Evolutionary conservation across 2,888 invertebrate genomes (phyloP).

Genomic region (Microplitis manilae): DNA sequence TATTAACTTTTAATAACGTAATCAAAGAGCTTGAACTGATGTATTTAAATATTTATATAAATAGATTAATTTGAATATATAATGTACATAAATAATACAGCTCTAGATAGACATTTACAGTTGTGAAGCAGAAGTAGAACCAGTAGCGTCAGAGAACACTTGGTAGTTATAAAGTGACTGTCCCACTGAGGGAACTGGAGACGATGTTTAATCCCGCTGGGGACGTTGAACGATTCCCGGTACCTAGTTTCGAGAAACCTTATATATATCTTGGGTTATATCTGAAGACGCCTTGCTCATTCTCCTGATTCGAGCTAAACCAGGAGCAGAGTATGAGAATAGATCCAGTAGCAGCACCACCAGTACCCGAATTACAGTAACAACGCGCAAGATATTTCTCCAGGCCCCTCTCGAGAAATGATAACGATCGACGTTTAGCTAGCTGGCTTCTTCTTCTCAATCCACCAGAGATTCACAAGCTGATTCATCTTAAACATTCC

Average conservation of each 20-base stretch:
- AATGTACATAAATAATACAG: constrained; percentile 12
- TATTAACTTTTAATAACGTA: background rate
- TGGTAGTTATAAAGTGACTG: constrained; percentile 37
- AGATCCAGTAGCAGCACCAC: background rate
- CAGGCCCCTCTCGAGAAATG: constrained; percentile 26
- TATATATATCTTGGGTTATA: constrained; percentile 14
- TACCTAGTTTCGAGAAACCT: constrained; percentile 12
- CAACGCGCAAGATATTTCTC: constrained; percentile 35
- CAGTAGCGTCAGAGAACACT: constrained; percentile 13
- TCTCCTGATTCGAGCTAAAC: background rate
- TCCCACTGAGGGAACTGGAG: constrained; percentile 32
- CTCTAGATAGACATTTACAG: constrained; percentile 9
- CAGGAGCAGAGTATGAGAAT: background rate
- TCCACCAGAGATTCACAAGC: constrained; percentile 17
- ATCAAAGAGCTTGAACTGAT: too few species aligned
- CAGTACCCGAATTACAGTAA: constrained; percentile 22
- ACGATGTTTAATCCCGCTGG: constrained; percentile 41
- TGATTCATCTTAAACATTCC: constrained; percentile 20
- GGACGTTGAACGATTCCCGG: constrained; percentile 35
- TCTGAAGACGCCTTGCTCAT: background rate
- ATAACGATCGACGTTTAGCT: constrained; percentile 42
- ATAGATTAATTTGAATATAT: background rate
- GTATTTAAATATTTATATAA: background rate
- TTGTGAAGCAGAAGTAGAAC: background rate
- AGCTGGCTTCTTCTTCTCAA: constrained; percentile 20